Base-by-base conservation (phyloP, 2,113 vertebrate genomes). In the Oncorhynchus kisutch region DNA sequence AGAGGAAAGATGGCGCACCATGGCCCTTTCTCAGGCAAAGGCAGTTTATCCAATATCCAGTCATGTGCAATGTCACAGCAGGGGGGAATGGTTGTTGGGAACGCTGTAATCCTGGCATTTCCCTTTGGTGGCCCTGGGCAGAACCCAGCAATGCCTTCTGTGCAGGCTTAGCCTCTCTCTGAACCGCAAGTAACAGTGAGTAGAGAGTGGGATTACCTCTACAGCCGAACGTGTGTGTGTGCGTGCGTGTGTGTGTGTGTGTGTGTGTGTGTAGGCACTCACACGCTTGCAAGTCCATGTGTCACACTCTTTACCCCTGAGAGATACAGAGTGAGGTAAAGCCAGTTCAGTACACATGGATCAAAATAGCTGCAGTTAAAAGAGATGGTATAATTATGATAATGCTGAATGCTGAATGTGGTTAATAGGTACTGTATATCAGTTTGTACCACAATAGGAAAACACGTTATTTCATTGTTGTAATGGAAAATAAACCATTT, bases 11-110 rank as follows among this genome's bases (percentile, higher is more conserved):
- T 64, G 60, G 5, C 11, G 5, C 22, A 66, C 64, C 64, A 16
- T 14, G 13, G 22, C 25, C 68, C 39, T 22, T n/a, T 48, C 20
- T 45, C 9, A 14, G n/a, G 20, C 67, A 45, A 8, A 67, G 29
- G 66, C 13, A 70, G n/a, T 48, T 69, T 45, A 39, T 69, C 34
- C 39, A 24, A 39, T 45, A 69, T 69, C 18, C 39, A 49, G 67
- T 9, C 67, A 20, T 72, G 49, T 82, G 51, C 20, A 31, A 2
- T 27, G 75, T 73, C 66, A 72, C 59, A 34, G 24, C 5, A 72
- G 25, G 59, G 25, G n/a, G 20, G 66, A 66, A 27, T 9, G 54
- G 4, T 22, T 69, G 22, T 9, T 70, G 48, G 57, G 57, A 72
- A 60, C 3, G 12, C 29, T 72, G 51, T 34, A 59, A 59, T 16